Evolutionary conservation across 92 coral and sea anemone genomes (phyloP).

Genomic region (Palythoa grandiflora): DNA sequence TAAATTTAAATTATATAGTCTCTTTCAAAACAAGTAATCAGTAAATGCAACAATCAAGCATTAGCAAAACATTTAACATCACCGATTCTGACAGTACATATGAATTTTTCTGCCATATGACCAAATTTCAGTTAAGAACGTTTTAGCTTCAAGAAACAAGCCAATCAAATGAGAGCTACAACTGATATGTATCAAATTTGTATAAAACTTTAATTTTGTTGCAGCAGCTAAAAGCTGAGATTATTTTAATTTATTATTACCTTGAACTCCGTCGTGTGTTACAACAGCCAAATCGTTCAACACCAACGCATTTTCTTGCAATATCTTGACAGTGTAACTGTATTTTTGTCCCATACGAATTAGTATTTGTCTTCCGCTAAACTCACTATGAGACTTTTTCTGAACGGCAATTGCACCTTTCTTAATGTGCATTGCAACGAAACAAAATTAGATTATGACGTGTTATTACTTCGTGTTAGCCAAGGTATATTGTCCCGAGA

Average conservation of each 20-base stretch:
- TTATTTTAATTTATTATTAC: constrained; percentile 29
- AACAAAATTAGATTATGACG: not conserved
- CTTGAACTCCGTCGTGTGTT: constrained; percentile 75
- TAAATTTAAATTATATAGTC: too few species aligned
- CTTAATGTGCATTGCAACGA: not conserved
- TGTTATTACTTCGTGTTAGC: too few species aligned
- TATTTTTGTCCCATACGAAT: constrained; percentile 89
- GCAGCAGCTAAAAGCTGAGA: not conserved
- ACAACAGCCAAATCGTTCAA: constrained; percentile 82
- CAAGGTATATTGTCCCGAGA: too few species aligned
- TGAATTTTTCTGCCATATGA: too few species aligned
- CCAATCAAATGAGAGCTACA: not conserved
- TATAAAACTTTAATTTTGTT: not conserved
- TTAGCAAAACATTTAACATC: too few species aligned
- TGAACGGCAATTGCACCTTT: not conserved
- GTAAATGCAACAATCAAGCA: too few species aligned
- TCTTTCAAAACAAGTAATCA: too few species aligned
- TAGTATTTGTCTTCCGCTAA: not conserved
- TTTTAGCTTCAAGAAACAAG: too few species aligned
- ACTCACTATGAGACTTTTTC: not conserved
- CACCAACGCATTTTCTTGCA: constrained; percentile 84
- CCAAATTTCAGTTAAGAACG: too few species aligned
- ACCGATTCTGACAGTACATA: too few species aligned
- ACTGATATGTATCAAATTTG: not conserved
- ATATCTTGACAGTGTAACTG: constrained; percentile 75